Percentiles rank a stretch among this genome's conserved stretches.
phyloP scores from a whole-genome alignment of 2,888 invertebrate genomes.

The Drosophila silvestris region DNA sequence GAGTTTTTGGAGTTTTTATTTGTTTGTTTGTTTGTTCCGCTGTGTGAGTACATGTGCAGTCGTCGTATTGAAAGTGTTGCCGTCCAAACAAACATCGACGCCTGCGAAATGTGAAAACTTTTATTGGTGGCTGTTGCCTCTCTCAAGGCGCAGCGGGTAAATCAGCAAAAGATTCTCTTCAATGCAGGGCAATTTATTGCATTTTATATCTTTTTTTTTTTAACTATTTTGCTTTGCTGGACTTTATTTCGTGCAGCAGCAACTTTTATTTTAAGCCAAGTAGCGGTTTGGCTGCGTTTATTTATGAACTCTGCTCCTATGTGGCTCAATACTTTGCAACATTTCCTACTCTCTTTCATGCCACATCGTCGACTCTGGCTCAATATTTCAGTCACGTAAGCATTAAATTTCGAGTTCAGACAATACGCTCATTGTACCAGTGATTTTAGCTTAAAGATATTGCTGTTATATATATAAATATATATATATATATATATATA shows the following conservation, averaged over 20 bases:
- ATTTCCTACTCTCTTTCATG: constrained; percentile 33
- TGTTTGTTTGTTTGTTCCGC: neutral
- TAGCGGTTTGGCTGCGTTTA: constrained; percentile 47
- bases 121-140: constrained; percentile 56
- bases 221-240: constrained; percentile 4
- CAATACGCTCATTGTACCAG: constrained; percentile 67
- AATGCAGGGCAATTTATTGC: constrained; percentile 50
- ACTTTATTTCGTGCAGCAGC: constrained; percentile 29
- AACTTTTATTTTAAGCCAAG: constrained; percentile 62
- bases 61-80: constrained; percentile 50
- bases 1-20: constrained; percentile 28
- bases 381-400: constrained; percentile 66
- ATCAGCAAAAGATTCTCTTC: constrained; percentile 72
- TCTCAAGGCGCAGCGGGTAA: constrained; percentile 50
- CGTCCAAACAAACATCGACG: constrained; percentile 49
- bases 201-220: constrained; percentile 12
- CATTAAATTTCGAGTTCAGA: constrained; percentile 63
- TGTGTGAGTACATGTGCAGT: constrained; percentile 9
- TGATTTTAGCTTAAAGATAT: constrained; percentile 68
- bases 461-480: constrained; percentile 16
- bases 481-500: constrained; percentile 7
- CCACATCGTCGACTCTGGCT: constrained; percentile 9
- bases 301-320: constrained; percentile 63
- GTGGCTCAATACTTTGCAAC: constrained; percentile 44
- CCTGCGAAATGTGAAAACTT: constrained; percentile 57